phyloP scores from a whole-genome alignment of 2,113 vertebrate genomes.

The Ascaphus truei region DNA sequence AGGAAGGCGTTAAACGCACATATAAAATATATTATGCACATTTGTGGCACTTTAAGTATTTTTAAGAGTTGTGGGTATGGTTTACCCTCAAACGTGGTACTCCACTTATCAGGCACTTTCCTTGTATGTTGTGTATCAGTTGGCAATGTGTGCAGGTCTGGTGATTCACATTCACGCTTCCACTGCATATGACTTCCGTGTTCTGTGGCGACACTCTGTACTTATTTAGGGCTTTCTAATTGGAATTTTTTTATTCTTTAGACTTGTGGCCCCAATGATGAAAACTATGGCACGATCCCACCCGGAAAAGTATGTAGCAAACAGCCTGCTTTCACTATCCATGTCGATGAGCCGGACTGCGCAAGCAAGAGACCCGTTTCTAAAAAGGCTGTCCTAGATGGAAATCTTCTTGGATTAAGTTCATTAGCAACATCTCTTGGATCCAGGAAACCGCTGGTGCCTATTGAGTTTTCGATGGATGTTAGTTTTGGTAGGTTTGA shows the following conservation, averaged over 20 bases:
- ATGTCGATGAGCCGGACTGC: slow-evolving; percentile 79
- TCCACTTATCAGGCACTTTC: too few relatives aligned
- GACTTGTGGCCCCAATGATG: slow-evolving; percentile 61
- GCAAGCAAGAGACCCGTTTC: slow-evolving; percentile 41
- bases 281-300: slow-evolving; percentile 54
- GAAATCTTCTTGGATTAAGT: slow-evolving; percentile 54
- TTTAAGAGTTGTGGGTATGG: too few relatives aligned
- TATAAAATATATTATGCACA: too few relatives aligned
- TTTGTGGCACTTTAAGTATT: too few relatives aligned
- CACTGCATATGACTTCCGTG: too few relatives aligned
- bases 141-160: too few relatives aligned
- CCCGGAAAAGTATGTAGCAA: slow-evolving; percentile 58
- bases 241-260: slow-evolving; percentile 43
- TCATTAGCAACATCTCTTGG: slow-evolving; percentile 60
- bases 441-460: slow-evolving; percentile 71
- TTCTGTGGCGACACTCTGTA: too few relatives aligned
- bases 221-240: too few relatives aligned
- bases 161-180: too few relatives aligned
- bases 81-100: too few relatives aligned
- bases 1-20: too few relatives aligned
- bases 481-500: slow-evolving; percentile 71
- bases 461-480: slow-evolving; percentile 76
- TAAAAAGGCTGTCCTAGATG: slow-evolving; percentile 41
- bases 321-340: slow-evolving; percentile 68
- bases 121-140: too few relatives aligned